Evolutionary conservation across 2,888 invertebrate genomes (phyloP).

Genomic region (Callyntrura guangdongensis): DNA sequence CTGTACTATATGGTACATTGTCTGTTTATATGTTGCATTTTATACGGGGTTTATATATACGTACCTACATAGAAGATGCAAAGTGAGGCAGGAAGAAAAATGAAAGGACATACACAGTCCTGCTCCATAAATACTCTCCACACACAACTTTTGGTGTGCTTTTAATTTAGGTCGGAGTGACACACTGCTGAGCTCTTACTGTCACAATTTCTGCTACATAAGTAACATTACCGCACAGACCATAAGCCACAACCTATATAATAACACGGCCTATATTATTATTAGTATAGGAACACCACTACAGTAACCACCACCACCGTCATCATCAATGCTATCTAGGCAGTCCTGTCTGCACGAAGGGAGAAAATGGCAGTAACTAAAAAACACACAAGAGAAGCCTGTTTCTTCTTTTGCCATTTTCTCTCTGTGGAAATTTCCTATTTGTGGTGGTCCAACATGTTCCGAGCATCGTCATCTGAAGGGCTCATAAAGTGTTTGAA

Average conservation of each 20-base stretch:
- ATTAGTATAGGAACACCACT: conserved; percentile 46
- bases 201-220: conserved; percentile 66
- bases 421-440: conserved; percentile 50
- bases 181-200: conserved; percentile 63
- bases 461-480: conserved; percentile 59
- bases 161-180: conserved; percentile 68
- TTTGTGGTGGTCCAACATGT: conserved; percentile 52
- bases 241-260: conserved; percentile 58
- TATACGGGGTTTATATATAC: not conserved
- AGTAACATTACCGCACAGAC: conserved; percentile 66
- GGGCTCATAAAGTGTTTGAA: conserved; percentile 67
- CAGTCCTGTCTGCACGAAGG: not conserved
- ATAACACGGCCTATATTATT: conserved; percentile 49
- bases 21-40: conserved; percentile 5
- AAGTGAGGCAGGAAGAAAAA: not conserved
- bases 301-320: conserved; percentile 25
- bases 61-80: not conserved
- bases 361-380: conserved; percentile 26
- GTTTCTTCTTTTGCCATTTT: conserved; percentile 11
- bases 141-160: conserved; percentile 30
- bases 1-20: conserved; percentile 24
- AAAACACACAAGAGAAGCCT: not conserved
- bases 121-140: conserved; percentile 20
- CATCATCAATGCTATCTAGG: conserved; percentile 50
- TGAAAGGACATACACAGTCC: conserved; percentile 26